phyloP scores from a whole-genome alignment of 2,113 vertebrate species.

The Zosterops japonicus region DNA sequence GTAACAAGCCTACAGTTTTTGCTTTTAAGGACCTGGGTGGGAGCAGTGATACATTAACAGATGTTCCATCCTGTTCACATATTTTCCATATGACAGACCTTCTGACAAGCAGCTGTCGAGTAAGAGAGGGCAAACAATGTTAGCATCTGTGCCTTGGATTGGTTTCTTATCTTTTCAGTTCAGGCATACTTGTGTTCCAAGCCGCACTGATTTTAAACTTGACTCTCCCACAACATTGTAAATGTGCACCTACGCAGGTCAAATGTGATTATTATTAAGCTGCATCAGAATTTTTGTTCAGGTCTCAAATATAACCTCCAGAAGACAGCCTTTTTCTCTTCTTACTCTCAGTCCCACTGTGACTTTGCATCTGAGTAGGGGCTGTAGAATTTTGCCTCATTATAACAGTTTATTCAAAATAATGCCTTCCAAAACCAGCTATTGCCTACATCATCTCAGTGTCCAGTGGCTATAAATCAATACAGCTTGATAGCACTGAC shows the following conservation, averaged over 20 bases:
- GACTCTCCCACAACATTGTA: neutral
- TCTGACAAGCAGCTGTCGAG: slow-evolving; percentile 59
- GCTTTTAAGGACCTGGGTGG: slow-evolving; percentile 37
- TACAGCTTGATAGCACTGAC: neutral
- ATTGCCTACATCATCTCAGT: neutral
- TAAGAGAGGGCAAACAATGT: slow-evolving; percentile 4
- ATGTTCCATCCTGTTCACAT: slow-evolving; percentile 35
- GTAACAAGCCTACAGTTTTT: slow-evolving; percentile 30
- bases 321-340: neutral
- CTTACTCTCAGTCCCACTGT: neutral
- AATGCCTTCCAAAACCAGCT: slow-evolving; percentile 5
- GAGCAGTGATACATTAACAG: slow-evolving; percentile 6
- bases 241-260: neutral
- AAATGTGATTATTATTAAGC: neutral
- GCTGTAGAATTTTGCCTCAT: neutral
- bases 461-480: neutral
- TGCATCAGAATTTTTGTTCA: neutral
- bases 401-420: neutral
- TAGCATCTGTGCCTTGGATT: neutral
- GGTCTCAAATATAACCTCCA: neutral
- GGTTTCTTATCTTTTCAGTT: slow-evolving; percentile 37
- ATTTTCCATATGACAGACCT: slow-evolving; percentile 52
- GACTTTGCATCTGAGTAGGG: neutral
- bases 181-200: slow-evolving; percentile 24
- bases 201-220: neutral